Evolutionary conservation across 2,113 vertebrate species (phyloP).

Genomic region (Myiopsitta monachus): DNA sequence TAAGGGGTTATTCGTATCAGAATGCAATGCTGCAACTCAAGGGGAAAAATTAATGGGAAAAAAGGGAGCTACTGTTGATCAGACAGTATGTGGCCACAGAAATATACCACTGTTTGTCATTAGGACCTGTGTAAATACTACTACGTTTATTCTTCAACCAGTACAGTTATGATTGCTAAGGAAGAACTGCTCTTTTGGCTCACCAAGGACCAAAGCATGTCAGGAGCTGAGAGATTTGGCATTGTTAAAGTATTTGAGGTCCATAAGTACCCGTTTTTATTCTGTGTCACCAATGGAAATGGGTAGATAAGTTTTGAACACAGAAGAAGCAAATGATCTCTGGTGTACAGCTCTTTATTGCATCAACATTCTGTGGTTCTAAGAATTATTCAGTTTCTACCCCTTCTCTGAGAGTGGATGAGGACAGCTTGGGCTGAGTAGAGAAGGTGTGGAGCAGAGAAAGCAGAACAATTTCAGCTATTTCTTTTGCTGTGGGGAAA

Average conservation of each 20-base stretch:
- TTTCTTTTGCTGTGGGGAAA: background rate
- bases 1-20: background rate
- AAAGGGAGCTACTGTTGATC: background rate
- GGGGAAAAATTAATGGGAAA: background rate
- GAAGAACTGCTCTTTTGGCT: background rate
- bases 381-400: background rate
- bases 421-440: background rate
- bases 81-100: background rate
- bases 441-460: background rate
- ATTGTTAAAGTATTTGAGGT: background rate
- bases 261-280: background rate
- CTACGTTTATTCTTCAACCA: background rate
- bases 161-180: background rate
- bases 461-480: background rate
- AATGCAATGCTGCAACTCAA: background rate
- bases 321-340: background rate
- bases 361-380: background rate
- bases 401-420: background rate
- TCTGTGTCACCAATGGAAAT: background rate
- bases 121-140: background rate
- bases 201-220: rapidly evolving
- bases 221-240: background rate
- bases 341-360: background rate
- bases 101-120: background rate
- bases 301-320: background rate